A percentile compares a stretch with the other conserved stretches of the same genome.
These are phyloP conservation scores for Panthera leo DNA, from an alignment of 2,113 vertebrate genomes.

Conservation along the genomic window DNA sequence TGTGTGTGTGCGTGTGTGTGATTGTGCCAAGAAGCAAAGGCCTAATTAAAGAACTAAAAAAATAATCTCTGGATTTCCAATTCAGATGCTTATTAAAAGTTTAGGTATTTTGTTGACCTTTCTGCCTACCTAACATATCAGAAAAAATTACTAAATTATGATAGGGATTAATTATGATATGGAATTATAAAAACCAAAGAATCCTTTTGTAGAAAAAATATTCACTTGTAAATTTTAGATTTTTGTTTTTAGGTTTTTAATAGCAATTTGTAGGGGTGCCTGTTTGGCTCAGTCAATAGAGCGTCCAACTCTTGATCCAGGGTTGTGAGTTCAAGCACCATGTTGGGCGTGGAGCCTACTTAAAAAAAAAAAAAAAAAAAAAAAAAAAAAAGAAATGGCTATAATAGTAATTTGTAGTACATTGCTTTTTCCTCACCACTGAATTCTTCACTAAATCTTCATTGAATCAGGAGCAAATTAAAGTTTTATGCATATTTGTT, in stretches of 20 bases:
- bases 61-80: not conserved
- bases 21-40: not conserved
- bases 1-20: not conserved
- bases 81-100: not conserved
- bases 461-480: not conserved
- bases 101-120: not conserved
- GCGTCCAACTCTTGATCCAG: no score
- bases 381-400: no score
- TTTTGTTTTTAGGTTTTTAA: not conserved
- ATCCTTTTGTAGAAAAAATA: not conserved
- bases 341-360: no score
- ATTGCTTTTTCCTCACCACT: not conserved
- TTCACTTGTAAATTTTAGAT: not conserved
- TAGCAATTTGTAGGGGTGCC: not conserved
- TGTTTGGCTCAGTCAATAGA: no score
- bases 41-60: not conserved
- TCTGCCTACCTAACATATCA: not conserved
- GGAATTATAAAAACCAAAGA: not conserved
- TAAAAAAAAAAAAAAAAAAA: no score
- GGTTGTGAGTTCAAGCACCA: no score
- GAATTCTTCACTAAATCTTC: not conserved
- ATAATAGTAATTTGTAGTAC: not conserved
- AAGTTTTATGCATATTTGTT: not conserved
- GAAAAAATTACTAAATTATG: not conserved
- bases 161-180: not conserved